Evolutionary conservation across 2,113 vertebrate species (phyloP).

Genomic region (Pelodiscus sinensis): DNA sequence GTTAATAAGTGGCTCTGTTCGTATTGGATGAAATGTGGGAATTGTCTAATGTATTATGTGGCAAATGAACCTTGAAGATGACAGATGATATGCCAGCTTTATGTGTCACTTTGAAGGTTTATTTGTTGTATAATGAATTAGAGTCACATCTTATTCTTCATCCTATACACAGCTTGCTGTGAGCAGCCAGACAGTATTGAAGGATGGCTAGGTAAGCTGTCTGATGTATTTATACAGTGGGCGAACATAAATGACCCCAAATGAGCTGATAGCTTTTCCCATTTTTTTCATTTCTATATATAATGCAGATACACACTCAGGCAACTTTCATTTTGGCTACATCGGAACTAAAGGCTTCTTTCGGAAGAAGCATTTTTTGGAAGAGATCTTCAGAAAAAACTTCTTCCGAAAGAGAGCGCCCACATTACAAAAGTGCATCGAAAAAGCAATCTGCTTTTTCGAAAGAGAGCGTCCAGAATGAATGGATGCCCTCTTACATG

Average conservation of each 20-base stretch:
- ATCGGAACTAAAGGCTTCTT: too few species aligned
- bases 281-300: not conserved
- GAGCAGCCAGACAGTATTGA: not conserved
- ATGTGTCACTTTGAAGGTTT: not conserved
- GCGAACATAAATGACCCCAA: not conserved
- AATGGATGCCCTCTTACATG: too few species aligned
- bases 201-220: not conserved
- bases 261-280: not conserved
- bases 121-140: not conserved
- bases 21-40: not conserved
- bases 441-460: too few species aligned
- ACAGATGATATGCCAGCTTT: not conserved
- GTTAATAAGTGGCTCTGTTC: not conserved
- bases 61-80: not conserved
- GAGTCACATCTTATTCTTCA: not conserved
- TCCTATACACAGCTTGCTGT: not conserved
- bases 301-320: accelerated
- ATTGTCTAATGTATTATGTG: not conserved
- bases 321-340: not conserved
- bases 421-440: too few species aligned
- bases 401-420: too few species aligned
- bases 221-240: not conserved
- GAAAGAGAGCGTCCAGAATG: too few species aligned
- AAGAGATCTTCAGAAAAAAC: too few species aligned
- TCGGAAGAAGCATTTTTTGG: too few species aligned